These are phyloP conservation scores for Eulemur coronatus DNA, from an alignment of 2,797 vertebrate genomes.

Conservation along the genomic window DNA sequence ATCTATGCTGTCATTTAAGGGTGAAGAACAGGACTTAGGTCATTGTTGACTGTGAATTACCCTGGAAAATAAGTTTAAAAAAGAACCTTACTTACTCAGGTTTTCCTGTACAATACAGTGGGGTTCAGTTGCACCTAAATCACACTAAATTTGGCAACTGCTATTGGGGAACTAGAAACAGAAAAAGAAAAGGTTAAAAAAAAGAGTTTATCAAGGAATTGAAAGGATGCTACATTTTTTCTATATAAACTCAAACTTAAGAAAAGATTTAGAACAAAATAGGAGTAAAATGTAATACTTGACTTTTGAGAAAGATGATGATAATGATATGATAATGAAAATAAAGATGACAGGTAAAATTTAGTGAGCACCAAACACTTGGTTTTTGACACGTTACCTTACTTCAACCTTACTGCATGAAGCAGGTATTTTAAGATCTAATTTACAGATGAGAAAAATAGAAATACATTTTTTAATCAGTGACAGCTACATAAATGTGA, in stretches of 20 bases:
- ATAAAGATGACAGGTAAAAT: neutral
- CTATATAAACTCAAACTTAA: neutral
- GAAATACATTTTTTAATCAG: neutral
- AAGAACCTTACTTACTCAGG: neutral
- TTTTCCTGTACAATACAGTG: neutral
- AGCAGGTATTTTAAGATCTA: neutral
- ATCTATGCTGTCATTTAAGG: neutral
- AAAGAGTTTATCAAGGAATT: neutral
- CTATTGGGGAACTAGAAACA: neutral
- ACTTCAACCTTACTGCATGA: neutral
- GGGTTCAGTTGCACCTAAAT: neutral
- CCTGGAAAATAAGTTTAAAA: neutral
- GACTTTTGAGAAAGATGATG: neutral
- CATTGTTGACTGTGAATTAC: neutral
- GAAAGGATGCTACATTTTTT: neutral
- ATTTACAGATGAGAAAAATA: neutral
- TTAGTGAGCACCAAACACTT: neutral
- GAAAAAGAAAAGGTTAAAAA: neutral
- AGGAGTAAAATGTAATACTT: neutral
- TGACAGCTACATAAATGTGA: conserved; percentile 26
- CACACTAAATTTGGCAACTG: neutral
- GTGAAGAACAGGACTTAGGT: neutral
- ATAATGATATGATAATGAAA: neutral
- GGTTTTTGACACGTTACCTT: neutral
- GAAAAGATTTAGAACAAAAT: neutral